Evolutionary conservation across 2,797 vertebrate genomes (phyloP), one percentile per base, ranked within the genome.

Genomic region (Pterois miles): DNA sequence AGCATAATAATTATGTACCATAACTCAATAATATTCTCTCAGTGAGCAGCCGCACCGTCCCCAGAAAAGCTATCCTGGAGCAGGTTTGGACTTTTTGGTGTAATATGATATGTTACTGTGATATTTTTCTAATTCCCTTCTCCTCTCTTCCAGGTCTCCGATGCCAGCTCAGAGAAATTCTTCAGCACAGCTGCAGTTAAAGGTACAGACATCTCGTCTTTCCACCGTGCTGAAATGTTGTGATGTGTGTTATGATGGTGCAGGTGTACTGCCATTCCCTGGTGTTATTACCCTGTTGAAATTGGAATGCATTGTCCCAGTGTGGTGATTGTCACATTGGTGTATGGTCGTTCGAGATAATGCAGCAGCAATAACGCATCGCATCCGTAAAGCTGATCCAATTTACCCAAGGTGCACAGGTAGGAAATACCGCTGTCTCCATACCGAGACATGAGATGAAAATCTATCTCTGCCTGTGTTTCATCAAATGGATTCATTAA

Each of bases 121-220:
- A 67, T 71, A 72, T 81, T 81, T 53, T 68, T 22, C 69, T 91
- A 53, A 90, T 82, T 75, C 29, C 11, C 6, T 65, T 82, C 74
- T 81, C 78, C 43, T 90, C 73, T 93, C 52, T 91, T 90, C 62
- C 92, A 99, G 98, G 96, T 96, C 78, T 99, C 98, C 36, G 97
- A 99, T 97, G 97, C 97, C 92, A 95, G 94, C 94, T 99, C 98
- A 59, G 98, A 99, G 91, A 98, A 97, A 93, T 96, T 99, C 86
- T 99, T 99, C 96, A 98, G 96, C 94, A 95, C 97, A 74, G 95
- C 96, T 90, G 92, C 96, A 94, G 96, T 96, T 95, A 99, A 98
- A 99, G 98, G 98, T 99, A 97, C 90, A 71, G 27, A 53, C 16
- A 29, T 68, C 64, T 57, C 62, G 63, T 38, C 12, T 64, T 31